These are phyloP conservation scores for Pica pica DNA, from an alignment of 2,113 vertebrate genomes.

Conservation along the genomic window DNA sequence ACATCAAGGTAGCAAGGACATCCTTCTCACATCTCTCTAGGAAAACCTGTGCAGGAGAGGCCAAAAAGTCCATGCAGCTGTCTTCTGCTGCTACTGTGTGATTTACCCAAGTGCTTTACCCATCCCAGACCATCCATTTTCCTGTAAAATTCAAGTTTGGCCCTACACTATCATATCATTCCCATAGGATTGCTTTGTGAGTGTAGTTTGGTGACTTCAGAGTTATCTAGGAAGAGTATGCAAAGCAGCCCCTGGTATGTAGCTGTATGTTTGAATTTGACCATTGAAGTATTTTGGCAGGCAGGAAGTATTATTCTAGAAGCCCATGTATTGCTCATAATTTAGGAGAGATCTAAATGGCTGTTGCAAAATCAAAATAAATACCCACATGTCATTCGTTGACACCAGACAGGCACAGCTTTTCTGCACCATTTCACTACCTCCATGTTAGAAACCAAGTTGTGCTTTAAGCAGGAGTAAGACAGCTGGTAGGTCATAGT, in stretches of 20 bases:
- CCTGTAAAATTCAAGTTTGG: not conserved
- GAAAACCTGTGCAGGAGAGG: not conserved
- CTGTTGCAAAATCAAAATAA: not conserved
- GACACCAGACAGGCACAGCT: not conserved
- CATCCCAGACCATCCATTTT: not conserved
- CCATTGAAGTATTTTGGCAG: not conserved
- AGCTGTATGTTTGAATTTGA: not conserved
- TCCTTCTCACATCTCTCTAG: not conserved
- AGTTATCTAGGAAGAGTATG: not conserved
- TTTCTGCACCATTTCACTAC: not conserved
- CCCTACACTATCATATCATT: not conserved
- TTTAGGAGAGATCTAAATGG: not conserved
- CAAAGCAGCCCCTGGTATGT: not conserved
- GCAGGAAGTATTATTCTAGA: not conserved
- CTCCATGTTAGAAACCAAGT: not conserved
- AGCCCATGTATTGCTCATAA: not conserved
- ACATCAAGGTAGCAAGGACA: conserved; percentile 80
- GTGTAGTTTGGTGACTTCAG: not conserved
- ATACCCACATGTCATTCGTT: not conserved
- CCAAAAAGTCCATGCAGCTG: not conserved
- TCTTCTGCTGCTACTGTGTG: not conserved
- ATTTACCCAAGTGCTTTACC: not conserved
- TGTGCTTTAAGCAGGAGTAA: not conserved
- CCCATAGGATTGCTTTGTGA: not conserved
- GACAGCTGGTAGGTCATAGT: not conserved